These are phyloP conservation scores for Lagocephalus sceleratus DNA, from an alignment of 2,797 vertebrate genomes.

Conservation along the genomic window DNA sequence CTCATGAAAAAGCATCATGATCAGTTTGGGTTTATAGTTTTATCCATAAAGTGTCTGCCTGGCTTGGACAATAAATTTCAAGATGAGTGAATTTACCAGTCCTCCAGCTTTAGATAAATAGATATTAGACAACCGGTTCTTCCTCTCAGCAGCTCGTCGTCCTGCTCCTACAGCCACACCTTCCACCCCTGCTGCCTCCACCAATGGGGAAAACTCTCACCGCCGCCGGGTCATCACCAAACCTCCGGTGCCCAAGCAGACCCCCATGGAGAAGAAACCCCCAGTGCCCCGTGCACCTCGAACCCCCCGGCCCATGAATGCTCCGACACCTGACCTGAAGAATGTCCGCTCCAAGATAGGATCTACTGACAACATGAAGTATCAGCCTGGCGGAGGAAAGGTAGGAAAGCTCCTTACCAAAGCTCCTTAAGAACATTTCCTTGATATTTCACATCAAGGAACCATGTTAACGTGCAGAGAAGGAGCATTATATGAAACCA, in stretches of 20 bases:
- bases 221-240: constrained; percentile 77
- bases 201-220: constrained; percentile 64
- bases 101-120: neutral
- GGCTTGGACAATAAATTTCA: neutral
- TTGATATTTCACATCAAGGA: too few relatives aligned
- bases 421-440: too few relatives aligned
- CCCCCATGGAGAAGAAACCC: constrained; percentile 76
- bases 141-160: constrained; percentile 50
- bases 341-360: constrained; percentile 95
- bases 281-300: constrained; percentile 66
- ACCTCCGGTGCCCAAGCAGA: constrained; percentile 75
- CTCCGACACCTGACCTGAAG: constrained; percentile 85
- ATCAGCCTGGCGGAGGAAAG: constrained; percentile 97
- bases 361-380: constrained; percentile 98
- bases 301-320: constrained; percentile 72
- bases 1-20: neutral
- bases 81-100: neutral
- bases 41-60: neutral
- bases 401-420: too few relatives aligned
- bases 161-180: constrained; percentile 54
- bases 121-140: neutral
- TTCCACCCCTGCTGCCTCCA: constrained; percentile 52
- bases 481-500: too few relatives aligned
- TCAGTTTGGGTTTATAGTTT: neutral
- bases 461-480: too few relatives aligned